A percentile compares a stretch with the other conserved stretches of the same genome.
Conservation (phyloP, 2,797 vertebrate species). For the Scarus forsteni region DNA sequence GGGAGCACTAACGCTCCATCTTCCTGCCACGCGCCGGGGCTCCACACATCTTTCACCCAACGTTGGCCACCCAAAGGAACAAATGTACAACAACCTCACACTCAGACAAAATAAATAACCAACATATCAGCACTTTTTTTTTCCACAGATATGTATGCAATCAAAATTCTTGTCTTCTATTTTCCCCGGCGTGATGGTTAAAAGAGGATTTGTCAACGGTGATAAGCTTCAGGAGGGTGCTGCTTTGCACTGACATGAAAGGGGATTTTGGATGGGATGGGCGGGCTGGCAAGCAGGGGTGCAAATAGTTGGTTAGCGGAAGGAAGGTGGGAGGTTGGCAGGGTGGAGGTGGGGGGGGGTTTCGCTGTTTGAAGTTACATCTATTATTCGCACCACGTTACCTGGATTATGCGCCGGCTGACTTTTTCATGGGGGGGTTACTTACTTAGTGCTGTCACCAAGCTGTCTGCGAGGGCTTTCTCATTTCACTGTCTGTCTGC, state of each 20-base stretch:
- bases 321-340: conserved; percentile 66
- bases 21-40: conserved; percentile 55
- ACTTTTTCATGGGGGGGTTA: conserved; percentile 52
- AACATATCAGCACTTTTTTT: conserved; percentile 27
- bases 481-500: conserved; percentile 59
- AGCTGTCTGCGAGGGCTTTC: conserved; percentile 63
- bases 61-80: conserved; percentile 46
- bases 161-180: conserved; percentile 48
- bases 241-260: conserved; percentile 69
- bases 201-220: conserved; percentile 72
- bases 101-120: conserved; percentile 52
- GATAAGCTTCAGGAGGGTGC: conserved; percentile 67
- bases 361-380: conserved; percentile 73
- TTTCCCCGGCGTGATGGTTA: conserved; percentile 46
- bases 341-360: conserved; percentile 1
- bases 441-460: conserved; percentile 71
- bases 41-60: conserved; percentile 49
- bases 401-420: conserved; percentile 77
- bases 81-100: conserved; percentile 32
- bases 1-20: conserved; percentile 63
- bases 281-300: conserved; percentile 62
- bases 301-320: conserved; percentile 59
- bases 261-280: conserved; percentile 60
- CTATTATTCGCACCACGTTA: conserved; percentile 72
- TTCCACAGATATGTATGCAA: conserved; percentile 32